A percentile compares a stretch with the other conserved stretches of the same genome.
phyloP scores from a whole-genome alignment of 2,888 invertebrate genomes.

The Lobophora halterata region DNA sequence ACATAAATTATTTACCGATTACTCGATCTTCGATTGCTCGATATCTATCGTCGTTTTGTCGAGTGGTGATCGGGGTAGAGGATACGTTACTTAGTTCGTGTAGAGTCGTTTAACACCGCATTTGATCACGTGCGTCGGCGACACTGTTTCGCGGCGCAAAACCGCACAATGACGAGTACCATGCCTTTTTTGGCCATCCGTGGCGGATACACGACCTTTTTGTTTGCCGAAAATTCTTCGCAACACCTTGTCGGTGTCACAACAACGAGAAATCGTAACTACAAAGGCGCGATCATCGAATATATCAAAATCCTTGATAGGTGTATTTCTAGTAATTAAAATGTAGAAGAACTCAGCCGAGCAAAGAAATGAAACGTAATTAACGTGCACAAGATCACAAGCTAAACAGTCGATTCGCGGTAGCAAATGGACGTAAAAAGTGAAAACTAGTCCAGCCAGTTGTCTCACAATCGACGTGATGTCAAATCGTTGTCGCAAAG shows the following conservation, averaged over 20 bases:
- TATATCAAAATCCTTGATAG: too few species aligned
- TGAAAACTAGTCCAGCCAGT: slow-evolving; percentile 64
- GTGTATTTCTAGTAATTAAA: too few species aligned
- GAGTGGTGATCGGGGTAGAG: neutral
- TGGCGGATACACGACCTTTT: slow-evolving; percentile 60
- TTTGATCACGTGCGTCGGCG: slow-evolving; percentile 55
- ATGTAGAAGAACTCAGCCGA: too few species aligned
- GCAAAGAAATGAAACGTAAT: slow-evolving; percentile 45
- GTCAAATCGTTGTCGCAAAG: slow-evolving; percentile 76
- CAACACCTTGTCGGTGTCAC: slow-evolving; percentile 54
- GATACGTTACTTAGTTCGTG: neutral
- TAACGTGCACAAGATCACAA: slow-evolving; percentile 70
- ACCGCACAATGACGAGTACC: slow-evolving; percentile 57
- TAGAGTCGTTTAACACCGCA: slow-evolving; percentile 34
- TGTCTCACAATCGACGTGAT: slow-evolving; percentile 76
- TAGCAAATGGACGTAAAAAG: slow-evolving; percentile 59
- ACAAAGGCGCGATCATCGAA: slow-evolving; percentile 10
- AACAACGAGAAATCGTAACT: slow-evolving; percentile 37
- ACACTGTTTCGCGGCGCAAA: slow-evolving; percentile 44
- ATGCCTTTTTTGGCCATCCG: slow-evolving; percentile 57
- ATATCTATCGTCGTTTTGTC: slow-evolving; percentile 6
- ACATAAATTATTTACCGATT: slow-evolving; percentile 67
- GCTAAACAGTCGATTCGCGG: slow-evolving; percentile 60
- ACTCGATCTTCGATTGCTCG: slow-evolving; percentile 36
- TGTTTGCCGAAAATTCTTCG: slow-evolving; percentile 53